Evolutionary conservation across 2,113 vertebrate species (phyloP).

Genomic region (Bubo bubo): DNA sequence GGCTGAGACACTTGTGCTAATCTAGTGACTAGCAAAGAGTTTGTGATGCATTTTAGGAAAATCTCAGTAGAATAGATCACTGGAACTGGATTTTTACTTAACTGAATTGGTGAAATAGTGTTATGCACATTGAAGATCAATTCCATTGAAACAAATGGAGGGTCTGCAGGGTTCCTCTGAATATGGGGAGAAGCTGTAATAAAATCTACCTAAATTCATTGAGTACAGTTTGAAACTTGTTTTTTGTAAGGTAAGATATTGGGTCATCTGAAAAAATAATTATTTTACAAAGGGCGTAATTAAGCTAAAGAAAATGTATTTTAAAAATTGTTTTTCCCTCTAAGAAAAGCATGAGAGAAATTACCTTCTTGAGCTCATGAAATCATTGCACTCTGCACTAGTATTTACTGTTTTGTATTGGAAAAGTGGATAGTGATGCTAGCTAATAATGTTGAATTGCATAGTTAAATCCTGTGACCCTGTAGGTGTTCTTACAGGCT

Average conservation of each 20-base stretch:
- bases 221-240: background rate
- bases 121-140: background rate
- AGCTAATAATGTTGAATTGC: background rate
- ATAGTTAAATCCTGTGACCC: background rate
- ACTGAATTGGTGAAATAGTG: background rate
- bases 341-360: background rate
- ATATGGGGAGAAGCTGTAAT: background rate
- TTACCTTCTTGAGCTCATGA: background rate
- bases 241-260: background rate
- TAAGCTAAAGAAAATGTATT: background rate
- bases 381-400: background rate
- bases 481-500: background rate
- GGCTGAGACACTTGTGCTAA: background rate
- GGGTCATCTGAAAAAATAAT: background rate
- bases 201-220: background rate
- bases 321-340: background rate
- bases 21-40: background rate
- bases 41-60: background rate
- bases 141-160: background rate
- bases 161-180: background rate
- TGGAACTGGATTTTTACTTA: background rate
- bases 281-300: background rate
- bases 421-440: background rate
- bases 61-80: background rate
- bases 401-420: background rate